Conservation (phyloP, 1,140 invertebrate species). For the Nebria ingens region DNA sequence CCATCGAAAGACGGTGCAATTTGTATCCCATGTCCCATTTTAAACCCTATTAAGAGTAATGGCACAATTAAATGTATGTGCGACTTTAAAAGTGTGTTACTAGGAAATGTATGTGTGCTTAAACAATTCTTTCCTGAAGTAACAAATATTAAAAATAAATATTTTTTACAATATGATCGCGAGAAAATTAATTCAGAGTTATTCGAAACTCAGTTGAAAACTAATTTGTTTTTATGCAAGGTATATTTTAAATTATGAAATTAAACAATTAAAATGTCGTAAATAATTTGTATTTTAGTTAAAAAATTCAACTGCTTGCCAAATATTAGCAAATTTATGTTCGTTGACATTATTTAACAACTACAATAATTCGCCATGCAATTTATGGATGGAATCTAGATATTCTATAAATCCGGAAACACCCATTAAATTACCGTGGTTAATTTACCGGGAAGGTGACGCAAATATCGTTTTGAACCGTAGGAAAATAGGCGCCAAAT, state of each 20-base stretch:
- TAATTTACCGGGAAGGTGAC: slow-evolving; percentile 46
- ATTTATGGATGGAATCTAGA: slow-evolving; percentile 33
- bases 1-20: slow-evolving; percentile 30
- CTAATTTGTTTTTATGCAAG: slow-evolving; percentile 41
- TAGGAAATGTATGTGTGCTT: slow-evolving; percentile 35
- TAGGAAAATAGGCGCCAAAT: slow-evolving; percentile 41
- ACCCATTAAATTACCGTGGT: slow-evolving; percentile 33
- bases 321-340: slow-evolving; percentile 56
- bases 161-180: slow-evolving; percentile 33
- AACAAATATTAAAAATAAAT: slow-evolving; percentile 30
- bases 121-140: slow-evolving; percentile 27
- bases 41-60: slow-evolving; percentile 21
- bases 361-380: slow-evolving; percentile 34
- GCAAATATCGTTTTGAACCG: slow-evolving; percentile 37
- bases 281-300: slow-evolving; percentile 33
- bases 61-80: slow-evolving; percentile 26
- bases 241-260: slow-evolving; percentile 24
- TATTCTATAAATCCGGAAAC: slow-evolving; percentile 18
- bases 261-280: neutral
- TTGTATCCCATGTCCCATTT: slow-evolving; percentile 36
- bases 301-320: slow-evolving; percentile 45
- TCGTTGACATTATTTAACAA: slow-evolving; percentile 41
- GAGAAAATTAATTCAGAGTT: slow-evolving; percentile 37
- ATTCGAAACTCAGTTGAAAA: slow-evolving; percentile 36
- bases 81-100: slow-evolving; percentile 22